Base-by-base conservation (phyloP, 1,140 invertebrate species). In the Luehdorfia chinensis region DNA sequence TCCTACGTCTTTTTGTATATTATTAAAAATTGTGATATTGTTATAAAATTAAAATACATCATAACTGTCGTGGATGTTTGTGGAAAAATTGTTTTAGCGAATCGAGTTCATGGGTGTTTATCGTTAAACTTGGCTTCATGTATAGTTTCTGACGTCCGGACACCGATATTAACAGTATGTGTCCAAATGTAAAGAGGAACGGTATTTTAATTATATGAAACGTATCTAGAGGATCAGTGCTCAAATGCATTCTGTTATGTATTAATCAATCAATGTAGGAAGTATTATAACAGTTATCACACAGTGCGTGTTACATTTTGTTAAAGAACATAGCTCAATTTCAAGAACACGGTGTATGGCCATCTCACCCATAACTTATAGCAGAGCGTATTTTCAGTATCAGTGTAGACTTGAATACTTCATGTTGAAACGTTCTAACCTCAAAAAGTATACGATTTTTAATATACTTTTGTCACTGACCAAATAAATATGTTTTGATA, bases 1-100 rank as follows among this genome's bases (percentile, higher is more conserved):
- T 75, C 73, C 69, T 73, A 75, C 59, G 63, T 77, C 72, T 75
- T 84, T 76, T 74, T 84, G 78, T 83, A 80, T 81, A 80, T 81
- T 84, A 84, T 81, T 84, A 69, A 85, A 85, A 85, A 85, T 74
- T 85, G 81, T 85, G 81, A 85, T 85, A 85, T 85, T 81, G 76
- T 85, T 83, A 79, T 77, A 71, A 78, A 67, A 62, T 69, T 50
- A 70, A 52, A 47, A 69, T 70, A 75, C 66, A 70, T 67, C 62
- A 60, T 76, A 73, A 75, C 53, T 65, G 57, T 69, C 71, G 51
- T 75, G 63, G 56, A 64, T 79, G 80, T 75, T 67, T 74, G 64
- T 71, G 61, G 75, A 68, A 65, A 49, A 58, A 57, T 62, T 68
- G 55, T 60, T 70, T 75, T 59, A 64, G 47, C 36, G 55, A 45